Evolutionary conservation across 23 tunicate species (phyloP), one percentile per base, ranked within the genome.

Genomic region (Styela clava): DNA sequence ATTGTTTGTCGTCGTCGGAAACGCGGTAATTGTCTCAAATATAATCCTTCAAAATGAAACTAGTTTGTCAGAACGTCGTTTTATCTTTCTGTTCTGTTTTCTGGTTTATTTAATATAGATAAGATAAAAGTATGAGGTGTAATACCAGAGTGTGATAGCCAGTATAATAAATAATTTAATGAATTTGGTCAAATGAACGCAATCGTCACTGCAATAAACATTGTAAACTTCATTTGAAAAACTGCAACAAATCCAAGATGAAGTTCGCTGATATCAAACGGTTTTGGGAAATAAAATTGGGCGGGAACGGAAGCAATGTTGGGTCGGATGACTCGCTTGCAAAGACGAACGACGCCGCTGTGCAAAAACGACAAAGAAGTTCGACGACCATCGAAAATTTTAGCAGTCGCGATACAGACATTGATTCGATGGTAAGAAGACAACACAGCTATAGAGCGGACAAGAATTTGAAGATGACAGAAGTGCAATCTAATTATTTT

Each of bases 231-330:
- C n/a, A n/a, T n/a, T n/a, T n/a, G n/a, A n/a, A n/a, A n/a, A n/a
- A n/a, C n/a, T n/a, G n/a, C n/a, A n/a, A n/a, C 56, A 44, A 44
- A 12, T 71, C 16, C 81, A 76, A 27, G 65, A 88, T 84, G 94
- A 78, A 71, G 72, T 89, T 89, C 73, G 74, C 88, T 21, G 94
- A 89, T 33, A 84, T 89, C 34, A 89, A 89, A 52, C 88, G 88
- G 37, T 89, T 89, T 61, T 89, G 94, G 94, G 94, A 89, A 61
- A 34, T 68, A 5, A 81, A 69, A 44, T 74, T 89, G 85, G 91
- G 89, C 61, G 89, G 89, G 16, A 68, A 52, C 62, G 68, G 70
- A 30, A 62, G 30, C 7, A 76, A 76, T 51, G 24, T 27, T 24
- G 29, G 69, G 24, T 76, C 29, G 28, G 62, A 21, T 24, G 61